Percentiles rank a stretch among this genome's conserved stretches.
phyloP scores from a whole-genome alignment of 2,797 vertebrate species.

The Diceros bicornis region DNA sequence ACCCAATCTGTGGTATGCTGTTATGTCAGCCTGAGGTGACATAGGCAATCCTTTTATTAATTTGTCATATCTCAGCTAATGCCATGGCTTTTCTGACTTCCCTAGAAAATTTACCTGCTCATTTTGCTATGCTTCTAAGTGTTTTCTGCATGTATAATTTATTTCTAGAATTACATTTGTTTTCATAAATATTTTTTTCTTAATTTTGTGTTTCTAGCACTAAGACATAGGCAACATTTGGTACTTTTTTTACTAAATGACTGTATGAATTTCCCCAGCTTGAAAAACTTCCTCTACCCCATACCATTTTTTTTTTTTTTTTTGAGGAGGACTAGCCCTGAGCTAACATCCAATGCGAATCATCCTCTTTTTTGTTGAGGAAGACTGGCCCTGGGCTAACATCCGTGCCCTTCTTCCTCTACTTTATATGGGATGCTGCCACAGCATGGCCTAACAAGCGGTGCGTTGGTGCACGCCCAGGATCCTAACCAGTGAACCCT shows the following conservation, averaged over 20 bases:
- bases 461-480: too few species aligned
- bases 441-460: too few species aligned
- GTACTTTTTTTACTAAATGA: not conserved
- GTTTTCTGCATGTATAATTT: not conserved
- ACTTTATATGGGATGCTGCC: too few species aligned
- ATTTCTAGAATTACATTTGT: not conserved
- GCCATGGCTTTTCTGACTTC: too few species aligned
- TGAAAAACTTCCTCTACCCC: not conserved
- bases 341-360: too few species aligned
- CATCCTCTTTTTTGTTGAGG: too few species aligned
- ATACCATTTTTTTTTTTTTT: not conserved
- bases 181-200: not conserved
- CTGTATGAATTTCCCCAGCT: not conserved
- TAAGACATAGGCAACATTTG: not conserved
- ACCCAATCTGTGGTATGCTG: too few species aligned
- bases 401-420: too few species aligned
- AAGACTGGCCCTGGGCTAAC: too few species aligned
- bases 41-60: not conserved
- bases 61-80: not conserved
- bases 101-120: not conserved
- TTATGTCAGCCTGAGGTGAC: too few species aligned
- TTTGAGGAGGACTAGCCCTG: too few species aligned
- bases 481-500: too few species aligned
- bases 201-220: not conserved
- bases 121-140: not conserved